Evolutionary conservation across 2,888 invertebrate genomes (phyloP).

Genomic region (Patella depressa): DNA sequence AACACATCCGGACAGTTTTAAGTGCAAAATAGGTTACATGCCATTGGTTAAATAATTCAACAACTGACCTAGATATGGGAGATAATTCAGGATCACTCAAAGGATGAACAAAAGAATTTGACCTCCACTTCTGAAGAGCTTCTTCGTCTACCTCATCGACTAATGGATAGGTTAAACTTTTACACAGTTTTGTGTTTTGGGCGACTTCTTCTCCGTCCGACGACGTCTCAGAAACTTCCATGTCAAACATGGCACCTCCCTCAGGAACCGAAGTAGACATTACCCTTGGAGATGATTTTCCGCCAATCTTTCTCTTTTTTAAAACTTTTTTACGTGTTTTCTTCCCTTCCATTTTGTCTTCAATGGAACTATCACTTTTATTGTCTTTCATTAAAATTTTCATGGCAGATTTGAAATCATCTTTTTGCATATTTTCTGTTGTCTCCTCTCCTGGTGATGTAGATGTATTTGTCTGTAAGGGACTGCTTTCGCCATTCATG

Average conservation of each 20-base stretch:
- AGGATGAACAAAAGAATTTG: slow-evolving; percentile 76
- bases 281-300: slow-evolving; percentile 31
- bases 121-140: slow-evolving; percentile 12
- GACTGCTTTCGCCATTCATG: neutral
- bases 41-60: neutral
- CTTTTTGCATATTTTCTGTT: slow-evolving; percentile 1
- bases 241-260: slow-evolving; percentile 61
- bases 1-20: too few relatives aligned
- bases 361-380: slow-evolving; percentile 36
- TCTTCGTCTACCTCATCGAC: neutral
- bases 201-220: slow-evolving; percentile 58
- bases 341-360: slow-evolving; percentile 32
- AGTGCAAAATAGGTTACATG: too few relatives aligned
- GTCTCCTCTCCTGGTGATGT: slow-evolving; percentile 1
- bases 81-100: slow-evolving; percentile 94
- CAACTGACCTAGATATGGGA: slow-evolving; percentile 76
- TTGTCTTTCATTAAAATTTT: slow-evolving; percentile 28
- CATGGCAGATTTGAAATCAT: neutral
- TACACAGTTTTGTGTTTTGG: slow-evolving; percentile 37
- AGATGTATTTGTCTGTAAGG: slow-evolving; percentile 10
- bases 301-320: slow-evolving; percentile 37
- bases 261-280: slow-evolving; percentile 38
- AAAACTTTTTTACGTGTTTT: slow-evolving; percentile 42
- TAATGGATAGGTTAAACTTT: slow-evolving; percentile 35
- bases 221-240: slow-evolving; percentile 56